A percentile compares a stretch with the other conserved stretches of the same genome.
Evolutionary conservation across 30 jellyfish, hydroid and myxozoan genomes (phyloP).

Genomic region (Hydractinia echinata): DNA sequence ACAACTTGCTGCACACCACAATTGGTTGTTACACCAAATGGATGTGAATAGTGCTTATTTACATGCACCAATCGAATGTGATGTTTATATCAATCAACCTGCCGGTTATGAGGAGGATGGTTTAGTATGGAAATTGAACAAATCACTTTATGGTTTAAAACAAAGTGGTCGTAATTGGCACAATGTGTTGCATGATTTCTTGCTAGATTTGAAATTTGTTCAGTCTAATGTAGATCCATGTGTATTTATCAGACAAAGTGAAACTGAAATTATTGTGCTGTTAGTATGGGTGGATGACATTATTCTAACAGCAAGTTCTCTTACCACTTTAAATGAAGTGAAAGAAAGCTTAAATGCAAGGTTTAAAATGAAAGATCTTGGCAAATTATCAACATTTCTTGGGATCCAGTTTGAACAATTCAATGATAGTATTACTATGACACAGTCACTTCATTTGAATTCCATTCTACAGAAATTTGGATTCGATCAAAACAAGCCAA

Average conservation of each 20-base stretch:
- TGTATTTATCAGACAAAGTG: slow-evolving; percentile 17
- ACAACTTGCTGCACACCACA: slow-evolving; percentile 43
- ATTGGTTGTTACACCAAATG: slow-evolving; percentile 24
- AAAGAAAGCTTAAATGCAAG: slow-evolving; percentile 8
- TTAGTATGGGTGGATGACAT: slow-evolving; percentile 49
- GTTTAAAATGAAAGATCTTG: slow-evolving; percentile 48
- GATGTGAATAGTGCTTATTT: slow-evolving; percentile 57
- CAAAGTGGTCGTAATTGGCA: too few relatives aligned
- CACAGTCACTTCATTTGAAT: background rate
- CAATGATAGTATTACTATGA: background rate
- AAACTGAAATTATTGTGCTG: background rate
- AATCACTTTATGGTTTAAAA: slow-evolving; percentile 46
- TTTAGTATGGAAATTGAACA: slow-evolving; percentile 50
- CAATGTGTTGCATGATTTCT: background rate
- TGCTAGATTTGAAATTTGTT: background rate
- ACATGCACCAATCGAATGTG: slow-evolving; percentile 55
- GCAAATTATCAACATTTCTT: background rate
- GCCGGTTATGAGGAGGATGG: slow-evolving; percentile 34
- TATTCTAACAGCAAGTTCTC: slow-evolving; percentile 29
- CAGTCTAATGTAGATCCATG: slow-evolving; percentile 32
- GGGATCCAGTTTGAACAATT: background rate
- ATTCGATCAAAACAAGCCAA: slow-evolving; percentile 46
- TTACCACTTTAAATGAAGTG: background rate
- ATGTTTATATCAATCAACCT: slow-evolving; percentile 43
- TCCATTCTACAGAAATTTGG: slow-evolving; percentile 30